Percentiles rank a stretch among this genome's conserved stretches.
Conservation (phyloP, 2,888 invertebrate species). For the Drosophila atripex region DNA sequence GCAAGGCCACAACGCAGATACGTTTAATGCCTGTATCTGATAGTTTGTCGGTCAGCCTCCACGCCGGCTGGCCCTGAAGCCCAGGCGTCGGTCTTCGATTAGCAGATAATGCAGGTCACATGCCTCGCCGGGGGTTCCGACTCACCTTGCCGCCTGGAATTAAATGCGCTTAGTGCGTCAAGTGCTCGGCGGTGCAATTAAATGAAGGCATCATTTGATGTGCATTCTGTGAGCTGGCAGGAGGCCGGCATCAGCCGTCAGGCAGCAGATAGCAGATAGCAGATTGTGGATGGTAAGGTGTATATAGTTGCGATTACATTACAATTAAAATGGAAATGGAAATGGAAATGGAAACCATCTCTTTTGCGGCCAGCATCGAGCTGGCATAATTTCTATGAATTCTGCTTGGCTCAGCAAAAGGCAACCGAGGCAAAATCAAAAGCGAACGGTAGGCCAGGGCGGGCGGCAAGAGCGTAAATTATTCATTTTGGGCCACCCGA, state of each 20-base stretch:
- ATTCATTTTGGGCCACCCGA: slow-evolving; percentile 69
- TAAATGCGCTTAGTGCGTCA: slow-evolving; percentile 44
- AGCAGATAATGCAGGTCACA: slow-evolving; percentile 45
- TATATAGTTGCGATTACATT: slow-evolving; percentile 60
- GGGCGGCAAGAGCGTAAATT: slow-evolving; percentile 53
- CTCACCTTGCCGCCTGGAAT: slow-evolving; percentile 42
- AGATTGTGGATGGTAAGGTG: not conserved
- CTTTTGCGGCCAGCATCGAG: slow-evolving; percentile 25
- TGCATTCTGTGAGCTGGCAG: slow-evolving; percentile 7
- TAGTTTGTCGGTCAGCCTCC: not conserved
- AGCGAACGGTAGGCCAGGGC: not conserved
- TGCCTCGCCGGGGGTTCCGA: slow-evolving; percentile 25
- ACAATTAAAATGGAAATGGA: slow-evolving; percentile 74
- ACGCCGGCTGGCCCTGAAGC: not conserved
- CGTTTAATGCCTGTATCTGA: not conserved
- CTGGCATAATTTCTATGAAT: slow-evolving; percentile 69
- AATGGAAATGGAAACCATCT: slow-evolving; percentile 54
- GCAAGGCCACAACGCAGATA: not conserved
- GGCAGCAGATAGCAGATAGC: slow-evolving; percentile 7
- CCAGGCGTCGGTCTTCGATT: slow-evolving; percentile 10
- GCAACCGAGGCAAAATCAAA: slow-evolving; percentile 20
- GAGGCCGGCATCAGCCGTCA: not conserved
- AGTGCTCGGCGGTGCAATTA: slow-evolving; percentile 58
- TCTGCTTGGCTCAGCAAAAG: slow-evolving; percentile 72
- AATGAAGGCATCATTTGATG: slow-evolving; percentile 54